Evolutionary conservation across 2,888 invertebrate species (phyloP), one percentile per base, ranked within the genome.

Genomic region (Silvanus unidentatus): DNA sequence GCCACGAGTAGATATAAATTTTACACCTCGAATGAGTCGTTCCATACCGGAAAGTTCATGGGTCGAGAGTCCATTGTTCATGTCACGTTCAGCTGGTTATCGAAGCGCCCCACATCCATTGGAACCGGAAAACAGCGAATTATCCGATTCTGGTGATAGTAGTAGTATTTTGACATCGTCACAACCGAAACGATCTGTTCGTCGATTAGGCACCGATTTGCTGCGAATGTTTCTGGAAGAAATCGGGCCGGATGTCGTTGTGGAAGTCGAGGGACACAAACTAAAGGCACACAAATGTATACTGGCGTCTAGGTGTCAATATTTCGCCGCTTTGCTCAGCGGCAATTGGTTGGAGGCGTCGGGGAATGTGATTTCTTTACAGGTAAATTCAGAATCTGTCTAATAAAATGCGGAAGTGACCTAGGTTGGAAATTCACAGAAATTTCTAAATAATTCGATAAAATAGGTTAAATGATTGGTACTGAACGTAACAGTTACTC

Each of bases 221-320:
- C 73, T 94, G 16, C 78, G 89, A 52, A 93, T 95, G 93, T 94
- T 94, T 68, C 71, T 91, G 49, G 90, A 92, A 63, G 92, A 92
- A 73, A 87, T 91, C 43, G 89, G 89, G 53, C 86, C 93, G 0
- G 94, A 94, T 66, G 90, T 92, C 36, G 80, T 84, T 3, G 83
- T 91, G 8, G 88, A 91, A 66, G 90, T 91, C 9, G 84, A 84
- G 34, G 91, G 89, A 1, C 79, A 86, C 40, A 79, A 86, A 40
- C 84, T 95, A 40, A 85, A 85, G 65, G 94, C 94, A 1, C 94
- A 94, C 67, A 91, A 91, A 71, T 94, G 94, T 68, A 90, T 96
- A 61, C 73, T 96, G 49, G 86, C 91, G 41, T 92, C 93, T 10
- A 77, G 95, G 43, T 95, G 94, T 66, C 90, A 89, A 66, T 95